Evolutionary conservation across 2,797 vertebrate species (phyloP), one percentile per base, ranked within the genome.

Genomic region (Cyclopterus lumpus): DNA sequence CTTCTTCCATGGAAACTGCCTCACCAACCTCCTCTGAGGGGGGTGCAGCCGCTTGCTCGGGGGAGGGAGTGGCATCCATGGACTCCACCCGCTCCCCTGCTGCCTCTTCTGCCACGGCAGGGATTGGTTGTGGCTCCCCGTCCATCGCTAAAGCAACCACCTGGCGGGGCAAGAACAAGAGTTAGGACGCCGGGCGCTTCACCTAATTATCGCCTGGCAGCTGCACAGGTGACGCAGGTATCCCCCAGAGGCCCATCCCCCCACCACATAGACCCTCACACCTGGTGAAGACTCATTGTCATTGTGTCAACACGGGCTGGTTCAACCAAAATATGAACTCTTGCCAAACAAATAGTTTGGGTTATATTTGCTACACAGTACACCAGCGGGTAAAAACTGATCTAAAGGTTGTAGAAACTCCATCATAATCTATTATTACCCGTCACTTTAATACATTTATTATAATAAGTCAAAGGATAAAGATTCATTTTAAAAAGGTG

Each of bases 81-180:
- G 93, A 92, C 84, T 94, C 95, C 92, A 88, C 95, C 87, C 86
- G 94, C 88, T 92, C 91, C 91, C 82, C 95, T 85, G 92, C 95
- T 85, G 92, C 94, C 87, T 91, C 91, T 59, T 93, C 93, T 79
- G 88, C 92, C 77, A 89, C 81, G 72, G 86, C 92, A 91, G 94
- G 85, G 81, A 84, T 95, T 83, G 95, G 79, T 84, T 97, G 95
- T 89, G 95, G 93, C 93, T 95, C 95, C 85, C 93, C 91, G 82
- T 97, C 96, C 97, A 98, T 99, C 90, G 91, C 96, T 97, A 94
- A 93, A 92, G 93, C 92, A 94, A 94, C 94, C 93, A 95, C 95
- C 95, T 96, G 90, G 80, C 69, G 69, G 83, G 66, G 82, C 73
- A 92, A 86, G 90, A 67, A 86, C 70, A 91, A 67, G 83, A 75